A percentile compares a stretch with the other conserved stretches of the same genome.
Conservation (phyloP, 2,797 vertebrate genomes). For the Ctenopoma multispine region DNA sequence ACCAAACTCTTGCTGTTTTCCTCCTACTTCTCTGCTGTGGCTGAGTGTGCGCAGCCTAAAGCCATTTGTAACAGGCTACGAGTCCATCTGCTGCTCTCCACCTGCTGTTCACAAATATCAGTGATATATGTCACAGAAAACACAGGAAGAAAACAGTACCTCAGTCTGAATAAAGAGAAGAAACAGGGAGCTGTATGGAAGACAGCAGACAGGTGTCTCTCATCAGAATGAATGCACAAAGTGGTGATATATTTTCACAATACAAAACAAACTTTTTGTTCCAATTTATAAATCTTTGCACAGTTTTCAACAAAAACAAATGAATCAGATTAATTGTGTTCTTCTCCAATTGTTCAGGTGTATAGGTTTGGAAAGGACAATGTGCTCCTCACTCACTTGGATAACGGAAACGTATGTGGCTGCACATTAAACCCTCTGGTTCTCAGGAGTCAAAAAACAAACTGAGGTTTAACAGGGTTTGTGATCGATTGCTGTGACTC, state of each 20-base stretch:
- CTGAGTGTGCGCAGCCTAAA: conserved; percentile 36
- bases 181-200: conserved; percentile 20
- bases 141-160: conserved; percentile 6
- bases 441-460: conserved; percentile 7
- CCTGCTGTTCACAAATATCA: conserved; percentile 36
- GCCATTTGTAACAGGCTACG: conserved; percentile 50
- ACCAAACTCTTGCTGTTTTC: conserved; percentile 37
- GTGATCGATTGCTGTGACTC: conserved; percentile 20
- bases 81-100: conserved; percentile 60
- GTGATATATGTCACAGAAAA: conserved; percentile 38
- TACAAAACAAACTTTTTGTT: background rate
- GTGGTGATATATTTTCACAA: background rate
- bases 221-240: background rate
- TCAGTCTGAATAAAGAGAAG: conserved; percentile 27
- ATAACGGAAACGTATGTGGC: conserved; percentile 6
- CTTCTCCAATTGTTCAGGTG: conserved; percentile 7
- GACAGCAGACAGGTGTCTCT: conserved; percentile 14
- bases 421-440: conserved; percentile 5
- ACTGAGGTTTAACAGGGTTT: background rate
- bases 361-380: conserved; percentile 6
- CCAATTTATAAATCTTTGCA: too few relatives aligned
- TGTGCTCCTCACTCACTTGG: background rate
- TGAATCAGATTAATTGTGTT: background rate
- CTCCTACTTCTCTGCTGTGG: conserved; percentile 30
- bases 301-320: too few relatives aligned